Conservation (phyloP, 2,797 vertebrate genomes). For the Crenuchus spilurus region DNA sequence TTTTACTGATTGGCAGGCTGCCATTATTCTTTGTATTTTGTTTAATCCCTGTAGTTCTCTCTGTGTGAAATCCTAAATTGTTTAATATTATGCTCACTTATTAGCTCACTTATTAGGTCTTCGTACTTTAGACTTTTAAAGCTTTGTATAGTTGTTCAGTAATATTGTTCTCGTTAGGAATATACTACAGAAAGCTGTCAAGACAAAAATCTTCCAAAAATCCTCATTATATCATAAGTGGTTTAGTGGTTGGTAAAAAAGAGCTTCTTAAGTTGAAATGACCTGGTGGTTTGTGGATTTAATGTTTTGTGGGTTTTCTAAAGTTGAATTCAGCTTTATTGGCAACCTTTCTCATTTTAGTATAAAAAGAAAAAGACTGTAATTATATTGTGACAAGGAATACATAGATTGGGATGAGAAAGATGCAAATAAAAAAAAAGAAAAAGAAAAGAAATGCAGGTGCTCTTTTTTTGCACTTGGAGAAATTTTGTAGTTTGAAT, state of each 20-base stretch:
- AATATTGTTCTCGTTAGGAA: background rate
- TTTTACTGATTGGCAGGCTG: slow-evolving; percentile 52
- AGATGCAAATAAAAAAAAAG: background rate
- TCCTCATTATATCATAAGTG: background rate
- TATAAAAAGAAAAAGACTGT: background rate
- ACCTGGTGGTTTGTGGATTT: background rate
- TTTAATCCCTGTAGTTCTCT: slow-evolving; percentile 50
- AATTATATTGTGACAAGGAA: background rate
- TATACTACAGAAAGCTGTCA: background rate
- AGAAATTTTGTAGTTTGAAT: slow-evolving; percentile 19
- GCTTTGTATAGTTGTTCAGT: background rate
- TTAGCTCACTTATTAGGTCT: slow-evolving; percentile 24
- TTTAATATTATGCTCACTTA: slow-evolving; percentile 36
- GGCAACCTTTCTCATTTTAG: background rate
- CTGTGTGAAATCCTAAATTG: slow-evolving; percentile 45
- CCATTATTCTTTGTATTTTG: slow-evolving; percentile 54
- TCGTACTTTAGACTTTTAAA: background rate
- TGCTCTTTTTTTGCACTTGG: slow-evolving; percentile 11
- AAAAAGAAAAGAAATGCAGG: background rate
- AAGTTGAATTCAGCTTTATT: background rate
- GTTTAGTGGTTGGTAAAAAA: background rate
- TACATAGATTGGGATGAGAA: too few relatives aligned
- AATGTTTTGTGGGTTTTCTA: too few relatives aligned
- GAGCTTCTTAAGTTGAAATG: background rate
- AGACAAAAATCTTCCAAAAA: too few relatives aligned